phyloP scores from a whole-genome alignment of 2,888 invertebrate species.

The Leptogaster cylindrica region DNA sequence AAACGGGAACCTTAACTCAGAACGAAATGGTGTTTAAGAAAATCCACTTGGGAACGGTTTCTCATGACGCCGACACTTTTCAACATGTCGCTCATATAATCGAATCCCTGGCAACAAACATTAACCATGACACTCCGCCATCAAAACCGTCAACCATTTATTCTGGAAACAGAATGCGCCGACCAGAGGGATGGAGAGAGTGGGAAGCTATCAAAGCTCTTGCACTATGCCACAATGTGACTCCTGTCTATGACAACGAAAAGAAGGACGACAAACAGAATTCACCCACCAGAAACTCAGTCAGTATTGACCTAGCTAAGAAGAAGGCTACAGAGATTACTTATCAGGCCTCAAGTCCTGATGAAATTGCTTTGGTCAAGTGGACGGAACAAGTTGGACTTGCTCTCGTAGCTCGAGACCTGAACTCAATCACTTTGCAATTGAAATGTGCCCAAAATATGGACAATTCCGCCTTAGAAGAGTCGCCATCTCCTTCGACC shows the following conservation, averaged over 20 bases:
- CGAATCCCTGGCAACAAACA: slow-evolving; percentile 55
- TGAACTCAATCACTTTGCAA: slow-evolving; percentile 65
- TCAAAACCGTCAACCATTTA: slow-evolving; percentile 37
- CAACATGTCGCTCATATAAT: slow-evolving; percentile 60
- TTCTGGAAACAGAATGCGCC: slow-evolving; percentile 64
- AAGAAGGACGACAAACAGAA: slow-evolving; percentile 52
- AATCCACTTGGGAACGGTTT: slow-evolving; percentile 91
- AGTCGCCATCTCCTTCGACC: slow-evolving; percentile 49
- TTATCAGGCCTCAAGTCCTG: slow-evolving; percentile 87
- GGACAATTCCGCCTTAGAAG: slow-evolving; percentile 36
- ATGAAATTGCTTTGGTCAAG: slow-evolving; percentile 92
- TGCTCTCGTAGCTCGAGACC: slow-evolving; percentile 67
- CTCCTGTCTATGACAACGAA: slow-evolving; percentile 86
- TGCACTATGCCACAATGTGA: slow-evolving; percentile 98
- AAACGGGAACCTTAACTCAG: slow-evolving; percentile 97
- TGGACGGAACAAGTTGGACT: slow-evolving; percentile 83
- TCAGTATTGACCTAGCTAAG: slow-evolving; percentile 56
- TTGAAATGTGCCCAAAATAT: slow-evolving; percentile 52
- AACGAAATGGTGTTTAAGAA: slow-evolving; percentile 99
- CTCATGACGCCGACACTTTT: slow-evolving; percentile 76
- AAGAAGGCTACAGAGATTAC: slow-evolving; percentile 54
- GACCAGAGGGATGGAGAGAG: slow-evolving; percentile 76
- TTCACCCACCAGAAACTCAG: slow-evolving; percentile 60
- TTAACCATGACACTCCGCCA: slow-evolving; percentile 52
- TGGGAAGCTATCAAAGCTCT: slow-evolving; percentile 92